Conservation (phyloP, 2,888 invertebrate genomes). For the Hydrotaea cyrtoneurina region DNA sequence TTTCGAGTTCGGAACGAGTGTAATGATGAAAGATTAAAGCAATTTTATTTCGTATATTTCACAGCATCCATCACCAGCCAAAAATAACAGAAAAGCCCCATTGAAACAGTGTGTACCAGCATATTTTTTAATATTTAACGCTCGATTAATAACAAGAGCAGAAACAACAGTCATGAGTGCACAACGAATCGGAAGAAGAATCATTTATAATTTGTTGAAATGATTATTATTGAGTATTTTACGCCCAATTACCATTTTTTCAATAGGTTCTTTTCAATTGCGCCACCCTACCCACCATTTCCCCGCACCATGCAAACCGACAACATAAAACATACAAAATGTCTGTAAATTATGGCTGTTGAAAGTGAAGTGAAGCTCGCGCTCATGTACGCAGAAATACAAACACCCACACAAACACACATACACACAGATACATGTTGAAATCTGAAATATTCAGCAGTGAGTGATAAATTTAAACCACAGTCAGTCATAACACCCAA, state of each 20-base stretch:
- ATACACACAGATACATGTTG: neutral
- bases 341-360: conserved; percentile 50
- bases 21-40: neutral
- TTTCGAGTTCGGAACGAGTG: too few relatives aligned
- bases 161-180: neutral
- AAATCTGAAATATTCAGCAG: conserved; percentile 52
- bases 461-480: conserved; percentile 60
- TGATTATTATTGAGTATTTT: conserved; percentile 61
- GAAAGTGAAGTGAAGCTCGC: conserved; percentile 45
- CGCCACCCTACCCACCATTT: neutral
- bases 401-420: conserved; percentile 23
- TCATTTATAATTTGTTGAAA: conserved; percentile 59
- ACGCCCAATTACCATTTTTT: conserved; percentile 60
- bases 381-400: neutral
- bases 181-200: conserved; percentile 38
- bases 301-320: neutral
- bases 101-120: neutral
- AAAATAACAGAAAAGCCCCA: neutral
- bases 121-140: conserved; percentile 45
- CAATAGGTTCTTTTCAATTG: conserved; percentile 45
- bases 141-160: conserved; percentile 45
- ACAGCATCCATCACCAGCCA: neutral
- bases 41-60: neutral
- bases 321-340: conserved; percentile 23
- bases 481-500: conserved; percentile 40